Evolutionary conservation across 2,113 vertebrate genomes (phyloP), one percentile per base, ranked within the genome.

Genomic region (Pyrgilauda ruficollis): DNA sequence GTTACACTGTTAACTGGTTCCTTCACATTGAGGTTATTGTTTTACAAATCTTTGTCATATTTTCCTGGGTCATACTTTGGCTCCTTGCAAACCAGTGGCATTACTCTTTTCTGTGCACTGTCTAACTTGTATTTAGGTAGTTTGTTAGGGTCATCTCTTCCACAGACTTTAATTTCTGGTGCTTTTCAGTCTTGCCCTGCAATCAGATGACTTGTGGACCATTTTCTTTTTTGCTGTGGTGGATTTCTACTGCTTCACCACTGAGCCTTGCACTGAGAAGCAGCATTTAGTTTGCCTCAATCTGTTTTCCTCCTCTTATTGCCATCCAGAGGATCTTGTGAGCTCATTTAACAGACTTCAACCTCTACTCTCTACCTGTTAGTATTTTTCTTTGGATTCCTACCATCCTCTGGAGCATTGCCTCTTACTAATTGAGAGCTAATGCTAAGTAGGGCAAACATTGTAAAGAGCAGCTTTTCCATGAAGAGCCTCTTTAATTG

Each of bases 401-500:
- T 86, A 63, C 66, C 75, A 78, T 84, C 85, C 92, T 90, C 93
- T 92, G 94, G 85, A 90, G 88, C 72, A 56, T 93, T 93, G 73
- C 93, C 92, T 90, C 94, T 90, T 81, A 67, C 79, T 88, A 84
- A 93, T 87, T 63, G 90, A 88, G 79, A 92, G 92, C 82, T 94
- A 63, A 88, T 66, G 53, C 82, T 95, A 86, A 93, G 93, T 88
- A 95, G 92, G 93, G 88, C 92, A 96, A 96, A 96, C 68, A 90
- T 78, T 61, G 90, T 89, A 92, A 94, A 93, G 93, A 75, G 85
- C 85, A 88, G 56, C 72, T 88, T 96, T 96, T 88, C 85, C 27
- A 41, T 82, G 78, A 88, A 91, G 91, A 96, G 75, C 78, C 80
- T 90, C 79, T 95, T 92, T 77, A 94, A 83, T 86, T 80, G 88